Evolutionary conservation across 1,140 invertebrate genomes (phyloP).

Genomic region (Tachypleus tridentatus): DNA sequence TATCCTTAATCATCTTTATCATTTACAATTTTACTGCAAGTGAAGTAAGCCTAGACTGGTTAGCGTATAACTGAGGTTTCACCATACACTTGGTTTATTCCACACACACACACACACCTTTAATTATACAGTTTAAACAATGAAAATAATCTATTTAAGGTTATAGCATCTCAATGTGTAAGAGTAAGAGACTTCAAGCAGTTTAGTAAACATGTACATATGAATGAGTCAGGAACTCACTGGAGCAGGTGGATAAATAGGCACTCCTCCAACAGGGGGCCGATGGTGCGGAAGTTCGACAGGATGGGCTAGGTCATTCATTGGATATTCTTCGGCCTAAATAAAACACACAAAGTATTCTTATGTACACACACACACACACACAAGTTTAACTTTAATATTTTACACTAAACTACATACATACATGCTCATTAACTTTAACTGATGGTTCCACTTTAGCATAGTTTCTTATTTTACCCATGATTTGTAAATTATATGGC

Average conservation of each 20-base stretch:
- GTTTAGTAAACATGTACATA: not conserved
- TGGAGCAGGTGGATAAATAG: conserved; percentile 45
- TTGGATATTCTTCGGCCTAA: conserved; percentile 57
- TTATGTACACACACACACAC: not conserved
- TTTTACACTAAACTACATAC: not conserved
- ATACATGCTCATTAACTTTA: conserved; percentile 12
- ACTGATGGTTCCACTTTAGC: conserved; percentile 2
- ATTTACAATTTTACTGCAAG: too few relatives aligned
- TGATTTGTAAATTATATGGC: not conserved
- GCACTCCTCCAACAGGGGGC: conserved; percentile 40
- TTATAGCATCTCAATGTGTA: conserved; percentile 1
- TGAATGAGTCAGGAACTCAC: conserved; percentile 37
- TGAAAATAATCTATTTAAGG: not conserved
- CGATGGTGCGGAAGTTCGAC: conserved; percentile 39
- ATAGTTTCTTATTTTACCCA: not conserved
- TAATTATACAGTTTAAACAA: not conserved
- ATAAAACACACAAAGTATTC: conserved; percentile 22
- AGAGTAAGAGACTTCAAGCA: conserved; percentile 3
- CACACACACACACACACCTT: not conserved
- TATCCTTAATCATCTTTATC: too few relatives aligned
- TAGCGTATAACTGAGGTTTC: too few relatives aligned
- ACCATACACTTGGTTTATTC: too few relatives aligned
- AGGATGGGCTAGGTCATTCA: conserved; percentile 57
- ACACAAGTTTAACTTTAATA: not conserved
- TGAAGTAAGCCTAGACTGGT: too few relatives aligned